Evolutionary conservation across 2,797 vertebrate species (phyloP), one percentile per base, ranked within the genome.

Genomic region (Tachyglossus aculeatus): DNA sequence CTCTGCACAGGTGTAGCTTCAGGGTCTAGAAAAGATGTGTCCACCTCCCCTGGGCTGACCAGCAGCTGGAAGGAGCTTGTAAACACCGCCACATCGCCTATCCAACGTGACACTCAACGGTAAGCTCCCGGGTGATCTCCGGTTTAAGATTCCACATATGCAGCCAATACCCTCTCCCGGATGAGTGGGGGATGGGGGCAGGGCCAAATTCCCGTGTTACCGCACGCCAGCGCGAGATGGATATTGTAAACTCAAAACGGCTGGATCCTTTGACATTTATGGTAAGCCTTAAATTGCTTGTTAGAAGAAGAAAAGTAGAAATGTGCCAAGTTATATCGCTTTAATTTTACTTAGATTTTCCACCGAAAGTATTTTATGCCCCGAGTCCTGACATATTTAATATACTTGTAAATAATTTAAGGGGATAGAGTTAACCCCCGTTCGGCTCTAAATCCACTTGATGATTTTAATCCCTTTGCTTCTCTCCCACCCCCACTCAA

Each of bases 21-120:
- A 58, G 57, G 45, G 78, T 70, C 90, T 71, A 92, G 77, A 83
- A 94, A 90, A 76, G 94, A 95, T 85, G 90, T 87, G 41, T 91
- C 92, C 31, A 88, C 90, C 1, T 96, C 95, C 83, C 92, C 95
- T 59, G 74, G 72, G 33, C 71, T 80, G 77, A 59, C 85, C 41
- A 56, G 78, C 70, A 78, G 71, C 58, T 76, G 81, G 27, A 86
- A 90, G 67, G 62, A 72, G 1, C 62, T 80, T 41, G 73, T 76
- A 53, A 43, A 74, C 12, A 51, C 81, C 27, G 40, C 72, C 29
- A 22, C 68, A 2, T 88, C 89, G 4, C 84, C 81, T 15, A 55
- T 89, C 59, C 74, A 88, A 68, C 81, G 63, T 65, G 74, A 92
- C 84, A 4, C 76, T 88, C 65, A 85, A 56, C 74, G 93, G 97